Conservation (phyloP, 2,888 invertebrate genomes). For the Hypercompe scribonia region DNA sequence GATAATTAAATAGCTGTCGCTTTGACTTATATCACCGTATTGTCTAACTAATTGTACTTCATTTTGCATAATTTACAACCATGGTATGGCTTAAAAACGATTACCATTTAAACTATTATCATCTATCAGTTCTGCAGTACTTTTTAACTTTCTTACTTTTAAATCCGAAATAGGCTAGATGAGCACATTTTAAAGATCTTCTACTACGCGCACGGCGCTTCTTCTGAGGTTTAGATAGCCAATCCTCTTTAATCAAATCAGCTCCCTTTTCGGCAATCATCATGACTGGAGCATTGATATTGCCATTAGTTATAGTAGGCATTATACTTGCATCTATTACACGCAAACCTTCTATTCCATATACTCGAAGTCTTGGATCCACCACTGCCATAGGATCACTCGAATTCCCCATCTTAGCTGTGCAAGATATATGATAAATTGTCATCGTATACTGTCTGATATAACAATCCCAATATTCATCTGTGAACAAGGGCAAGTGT, state of each 20-base stretch:
- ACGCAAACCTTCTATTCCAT: slow-evolving; percentile 92
- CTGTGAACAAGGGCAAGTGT: slow-evolving; percentile 91
- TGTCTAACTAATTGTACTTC: slow-evolving; percentile 6
- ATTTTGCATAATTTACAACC: slow-evolving; percentile 33
- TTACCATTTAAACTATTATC: slow-evolving; percentile 51
- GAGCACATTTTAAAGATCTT: slow-evolving; percentile 66
- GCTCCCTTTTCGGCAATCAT: slow-evolving; percentile 96
- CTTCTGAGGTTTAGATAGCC: slow-evolving; percentile 79
- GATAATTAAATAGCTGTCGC: neutral
- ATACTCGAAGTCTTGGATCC: slow-evolving; percentile 91
- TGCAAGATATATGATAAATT: slow-evolving; percentile 94
- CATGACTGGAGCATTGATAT: slow-evolving; percentile 94
- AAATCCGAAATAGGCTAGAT: slow-evolving; percentile 56
- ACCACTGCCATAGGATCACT: slow-evolving; percentile 93
- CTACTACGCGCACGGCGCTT: slow-evolving; percentile 59
- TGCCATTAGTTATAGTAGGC: slow-evolving; percentile 95
- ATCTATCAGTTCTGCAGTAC: slow-evolving; percentile 68
- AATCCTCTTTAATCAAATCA: slow-evolving; percentile 92
- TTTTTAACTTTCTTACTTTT: slow-evolving; percentile 49
- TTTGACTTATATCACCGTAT: neutral
- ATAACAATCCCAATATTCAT: slow-evolving; percentile 95
- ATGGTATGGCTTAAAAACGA: slow-evolving; percentile 53
- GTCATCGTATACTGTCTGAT: slow-evolving; percentile 95
- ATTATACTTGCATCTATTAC: slow-evolving; percentile 96
- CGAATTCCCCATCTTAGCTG: slow-evolving; percentile 94